phyloP scores from a whole-genome alignment of 2,113 vertebrate species.

The Nesoenas mayeri region DNA sequence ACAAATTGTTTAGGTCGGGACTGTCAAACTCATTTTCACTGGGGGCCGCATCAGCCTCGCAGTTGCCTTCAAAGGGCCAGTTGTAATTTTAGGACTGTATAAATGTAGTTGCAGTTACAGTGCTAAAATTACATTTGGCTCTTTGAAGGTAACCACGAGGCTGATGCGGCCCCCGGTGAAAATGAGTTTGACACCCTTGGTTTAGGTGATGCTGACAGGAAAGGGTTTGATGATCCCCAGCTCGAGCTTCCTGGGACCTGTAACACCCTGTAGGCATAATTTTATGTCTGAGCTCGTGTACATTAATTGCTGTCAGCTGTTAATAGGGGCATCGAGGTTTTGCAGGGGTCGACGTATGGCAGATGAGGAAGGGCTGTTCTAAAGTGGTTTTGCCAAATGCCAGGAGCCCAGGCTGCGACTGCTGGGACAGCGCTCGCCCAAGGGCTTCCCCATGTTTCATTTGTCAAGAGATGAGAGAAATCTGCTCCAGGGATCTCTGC shows the following conservation, averaged over 20 bases:
- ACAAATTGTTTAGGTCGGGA: too few species aligned
- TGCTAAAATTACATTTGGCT: too few species aligned
- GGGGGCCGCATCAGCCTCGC: too few species aligned
- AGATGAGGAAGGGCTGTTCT: background rate
- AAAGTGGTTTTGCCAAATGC: background rate
- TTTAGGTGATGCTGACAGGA: background rate
- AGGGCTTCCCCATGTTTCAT: background rate
- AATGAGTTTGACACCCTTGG: too few species aligned
- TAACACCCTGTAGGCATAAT: accelerated
- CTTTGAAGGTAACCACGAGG: too few species aligned
- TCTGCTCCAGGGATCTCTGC: background rate
- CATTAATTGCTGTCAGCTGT: background rate
- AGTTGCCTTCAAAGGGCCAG: too few species aligned
- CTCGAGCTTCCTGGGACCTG: background rate
- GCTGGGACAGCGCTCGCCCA: background rate
- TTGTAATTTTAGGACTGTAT: too few species aligned
- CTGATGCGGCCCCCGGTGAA: too few species aligned
- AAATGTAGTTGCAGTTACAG: too few species aligned
- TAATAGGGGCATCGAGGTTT: accelerated
- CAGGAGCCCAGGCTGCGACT: background rate
- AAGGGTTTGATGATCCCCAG: accelerated
- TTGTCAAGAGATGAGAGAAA: background rate
- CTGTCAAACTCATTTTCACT: too few species aligned
- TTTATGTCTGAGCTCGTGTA: background rate
- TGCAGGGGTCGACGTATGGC: accelerated